phyloP scores from a whole-genome alignment of 64 coral and sea anemone genomes.

The Actinia equina region DNA sequence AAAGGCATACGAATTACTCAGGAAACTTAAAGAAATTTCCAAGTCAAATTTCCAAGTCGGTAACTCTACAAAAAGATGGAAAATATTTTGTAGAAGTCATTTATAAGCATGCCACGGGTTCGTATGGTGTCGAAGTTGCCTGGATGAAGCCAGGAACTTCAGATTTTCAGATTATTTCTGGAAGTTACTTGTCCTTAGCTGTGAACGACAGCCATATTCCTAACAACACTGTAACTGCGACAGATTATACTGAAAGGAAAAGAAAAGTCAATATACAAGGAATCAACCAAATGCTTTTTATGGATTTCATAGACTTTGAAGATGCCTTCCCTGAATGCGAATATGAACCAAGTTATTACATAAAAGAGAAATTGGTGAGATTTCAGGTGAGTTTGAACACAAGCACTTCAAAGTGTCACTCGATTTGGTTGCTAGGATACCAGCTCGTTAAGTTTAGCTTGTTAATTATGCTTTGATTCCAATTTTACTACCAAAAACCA shows the following conservation, averaged over 20 bases:
- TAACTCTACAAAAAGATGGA: constrained; percentile 11
- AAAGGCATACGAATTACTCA: constrained; percentile 9
- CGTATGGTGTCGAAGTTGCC: constrained; percentile 37
- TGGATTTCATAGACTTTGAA: constrained; percentile 21
- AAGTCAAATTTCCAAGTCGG: constrained; percentile 54
- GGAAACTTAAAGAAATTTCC: constrained; percentile 36
- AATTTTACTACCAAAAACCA: too few relatives aligned
- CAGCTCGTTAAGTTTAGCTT: not conserved
- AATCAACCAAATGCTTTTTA: constrained; percentile 27
- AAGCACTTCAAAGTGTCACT: not conserved
- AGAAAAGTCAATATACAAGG: constrained; percentile 12
- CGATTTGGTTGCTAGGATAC: not conserved
- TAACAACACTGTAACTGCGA: constrained; percentile 31
- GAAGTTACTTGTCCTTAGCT: constrained; percentile 18
- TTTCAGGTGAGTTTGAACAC: constrained; percentile 52
- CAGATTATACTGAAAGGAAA: constrained; percentile 35
- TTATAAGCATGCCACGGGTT: constrained; percentile 59
- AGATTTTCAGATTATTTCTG: constrained; percentile 41
- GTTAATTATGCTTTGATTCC: too few relatives aligned
- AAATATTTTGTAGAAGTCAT: constrained; percentile 63
- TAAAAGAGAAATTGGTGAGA: constrained; percentile 67
- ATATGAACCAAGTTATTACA: constrained; percentile 83
- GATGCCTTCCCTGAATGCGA: constrained; percentile 33
- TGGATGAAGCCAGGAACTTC: constrained; percentile 35
- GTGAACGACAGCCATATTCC: constrained; percentile 62